Conservation (phyloP, 2,113 vertebrate genomes). For the Ctenomys sociabilis region DNA sequence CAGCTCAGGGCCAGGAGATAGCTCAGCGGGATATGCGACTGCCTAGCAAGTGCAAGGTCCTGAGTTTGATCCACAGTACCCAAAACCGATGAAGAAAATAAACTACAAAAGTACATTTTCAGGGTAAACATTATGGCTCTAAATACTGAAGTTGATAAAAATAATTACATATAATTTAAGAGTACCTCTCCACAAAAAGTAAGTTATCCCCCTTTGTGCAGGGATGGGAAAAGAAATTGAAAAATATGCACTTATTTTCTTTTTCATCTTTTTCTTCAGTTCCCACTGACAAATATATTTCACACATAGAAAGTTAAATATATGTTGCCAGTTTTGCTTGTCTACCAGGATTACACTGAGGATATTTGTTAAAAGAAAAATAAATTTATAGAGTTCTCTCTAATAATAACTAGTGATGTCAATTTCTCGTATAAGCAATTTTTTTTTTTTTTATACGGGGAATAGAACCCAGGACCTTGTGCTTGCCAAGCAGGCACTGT, state of each 20-base stretch:
- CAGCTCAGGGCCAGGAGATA: background rate
- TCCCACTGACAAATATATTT: background rate
- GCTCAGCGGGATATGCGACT: background rate
- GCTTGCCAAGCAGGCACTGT: no score
- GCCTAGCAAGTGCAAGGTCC: no score
- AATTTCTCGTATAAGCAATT: background rate
- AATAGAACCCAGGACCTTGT: no score
- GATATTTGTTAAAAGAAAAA: background rate
- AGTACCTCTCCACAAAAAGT: background rate
- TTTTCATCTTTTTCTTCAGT: background rate
- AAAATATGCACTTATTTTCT: background rate
- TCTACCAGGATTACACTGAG: background rate
- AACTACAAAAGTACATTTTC: background rate
- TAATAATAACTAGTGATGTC: constrained; percentile 12
- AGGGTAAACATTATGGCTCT: background rate
- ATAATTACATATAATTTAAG: background rate
- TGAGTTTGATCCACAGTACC: no score
- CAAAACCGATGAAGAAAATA: background rate
- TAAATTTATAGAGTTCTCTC: background rate
- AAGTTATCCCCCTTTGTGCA: background rate
- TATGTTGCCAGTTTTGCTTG: background rate
- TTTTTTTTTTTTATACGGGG: no score
- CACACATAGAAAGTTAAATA: background rate
- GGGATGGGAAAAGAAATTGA: background rate
- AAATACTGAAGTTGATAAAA: background rate